Evolutionary conservation across 2,113 vertebrate species (phyloP), one percentile per base, ranked within the genome.

Genomic region (Megaptera novaeangliae): DNA sequence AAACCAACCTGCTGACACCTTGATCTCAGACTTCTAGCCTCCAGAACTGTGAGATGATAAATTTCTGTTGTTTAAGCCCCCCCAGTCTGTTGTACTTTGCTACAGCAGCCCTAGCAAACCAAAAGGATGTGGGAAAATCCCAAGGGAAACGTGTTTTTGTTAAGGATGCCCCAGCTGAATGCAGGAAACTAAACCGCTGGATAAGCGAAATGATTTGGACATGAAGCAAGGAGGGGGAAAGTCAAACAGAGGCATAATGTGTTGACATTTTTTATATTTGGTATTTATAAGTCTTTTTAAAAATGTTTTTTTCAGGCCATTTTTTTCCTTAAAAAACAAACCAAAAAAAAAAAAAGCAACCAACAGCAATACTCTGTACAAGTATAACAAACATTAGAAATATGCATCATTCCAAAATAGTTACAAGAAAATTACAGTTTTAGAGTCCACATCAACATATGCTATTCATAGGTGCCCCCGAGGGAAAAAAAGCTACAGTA

Each of bases 251-350:
- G 20, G 15, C 72, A 84, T 17, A 91, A 72, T 57, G 94, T 95
- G 97, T 98, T 98, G 97, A 98, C 97, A 88, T 92, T 98, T 99
- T 99, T 99, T 98, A 85, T 97, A 98, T 98, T 99, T 98, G 98
- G 98, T 98, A 98, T 98, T 98, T 99, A 98, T 97, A 91, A 98
- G 97, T 98, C 97, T 98, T 98, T 98, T 94, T 90, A 97, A 98
- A 98, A 97, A 98, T 97, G 0, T 5, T 44, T 87, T 55, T 96
- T 98, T 98, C 98, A 99, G 98, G 98, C 86, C 91, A 98, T 98
- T 98, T 95, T 98, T 98, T 98, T 96, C 44, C 87, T 97, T 97
- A 86, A 98, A 98, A 97, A 97, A 97, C 66, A 74, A 92, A 91
- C 74, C 94, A 71, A 96, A 0, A 5, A 88, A 0, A n/a, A 5